phyloP scores from a whole-genome alignment of 1,140 invertebrate species.

The Notospermus geniculatus region DNA sequence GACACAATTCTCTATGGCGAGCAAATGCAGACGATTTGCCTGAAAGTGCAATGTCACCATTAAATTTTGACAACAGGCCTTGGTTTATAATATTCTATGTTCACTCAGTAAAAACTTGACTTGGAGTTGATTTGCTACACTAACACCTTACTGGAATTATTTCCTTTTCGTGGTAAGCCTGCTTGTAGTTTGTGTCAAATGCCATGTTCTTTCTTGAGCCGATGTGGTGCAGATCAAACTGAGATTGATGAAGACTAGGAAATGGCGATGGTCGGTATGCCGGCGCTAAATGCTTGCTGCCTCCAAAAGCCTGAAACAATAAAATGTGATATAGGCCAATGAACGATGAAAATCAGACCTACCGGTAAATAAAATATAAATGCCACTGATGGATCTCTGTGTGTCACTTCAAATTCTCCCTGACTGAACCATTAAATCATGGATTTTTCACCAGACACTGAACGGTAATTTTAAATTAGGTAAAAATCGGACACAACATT shows the following conservation, averaged over 20 bases:
- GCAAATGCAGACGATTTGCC: conserved; percentile 35
- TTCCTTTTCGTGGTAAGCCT: conserved; percentile 29
- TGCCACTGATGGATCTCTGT: no score
- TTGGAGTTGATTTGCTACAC: not conserved
- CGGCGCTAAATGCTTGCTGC: conserved; percentile 32
- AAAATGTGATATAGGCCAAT: no score
- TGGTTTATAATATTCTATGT: no score
- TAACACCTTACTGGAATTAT: conserved; percentile 27
- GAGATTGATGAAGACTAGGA: conserved; percentile 34
- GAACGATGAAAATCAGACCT: no score
- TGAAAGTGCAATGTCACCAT: conserved; percentile 14
- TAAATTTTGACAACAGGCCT: no score
- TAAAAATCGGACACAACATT: no score
- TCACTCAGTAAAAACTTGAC: no score
- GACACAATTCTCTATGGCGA: conserved; percentile 30
- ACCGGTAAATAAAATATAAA: no score
- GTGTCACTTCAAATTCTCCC: no score
- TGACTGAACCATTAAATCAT: no score
- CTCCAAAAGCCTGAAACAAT: conserved; percentile 34
- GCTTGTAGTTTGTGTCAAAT: conserved; percentile 27
- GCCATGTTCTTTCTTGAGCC: conserved; percentile 18
- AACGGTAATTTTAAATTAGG: no score
- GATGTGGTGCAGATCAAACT: conserved; percentile 24
- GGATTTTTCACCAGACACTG: no score
- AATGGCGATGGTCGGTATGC: conserved; percentile 20